These are phyloP conservation scores for Smutsia gigantea DNA, from an alignment of 2,797 vertebrate species.

Conservation along the genomic window DNA sequence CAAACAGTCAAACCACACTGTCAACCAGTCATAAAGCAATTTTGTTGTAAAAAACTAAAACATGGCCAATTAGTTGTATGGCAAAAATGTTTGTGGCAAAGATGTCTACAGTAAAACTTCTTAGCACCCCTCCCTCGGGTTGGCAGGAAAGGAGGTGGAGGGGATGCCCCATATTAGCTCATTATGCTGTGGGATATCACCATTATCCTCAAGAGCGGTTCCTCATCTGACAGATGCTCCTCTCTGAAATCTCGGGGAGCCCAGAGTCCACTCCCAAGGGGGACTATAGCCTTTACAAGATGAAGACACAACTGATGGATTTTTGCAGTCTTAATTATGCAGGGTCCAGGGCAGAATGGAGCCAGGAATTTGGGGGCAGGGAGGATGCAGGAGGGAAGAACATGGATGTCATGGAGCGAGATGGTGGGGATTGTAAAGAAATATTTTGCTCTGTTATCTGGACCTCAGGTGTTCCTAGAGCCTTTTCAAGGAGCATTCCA, in stretches of 20 bases:
- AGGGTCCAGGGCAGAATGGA: background rate
- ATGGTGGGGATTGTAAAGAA: background rate
- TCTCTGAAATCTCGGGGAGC: background rate
- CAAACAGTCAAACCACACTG: too few species aligned
- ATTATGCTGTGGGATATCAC: background rate
- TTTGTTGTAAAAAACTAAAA: too few species aligned
- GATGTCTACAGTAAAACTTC: too few species aligned
- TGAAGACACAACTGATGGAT: background rate
- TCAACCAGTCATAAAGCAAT: too few species aligned
- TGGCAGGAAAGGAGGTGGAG: background rate
- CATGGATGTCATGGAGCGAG: background rate
- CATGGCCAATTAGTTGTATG: too few species aligned
- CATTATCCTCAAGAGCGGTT: background rate
- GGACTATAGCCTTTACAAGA: background rate
- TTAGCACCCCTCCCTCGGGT: too few species aligned
- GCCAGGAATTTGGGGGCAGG: background rate
- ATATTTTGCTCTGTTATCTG: background rate
- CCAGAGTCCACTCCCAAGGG: background rate
- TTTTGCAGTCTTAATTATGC: background rate
- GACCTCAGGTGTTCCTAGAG: background rate
- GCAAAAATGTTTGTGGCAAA: too few species aligned
- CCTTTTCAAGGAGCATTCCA: background rate
- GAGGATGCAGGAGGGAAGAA: background rate
- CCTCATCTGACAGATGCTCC: background rate
- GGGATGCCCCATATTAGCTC: background rate